Evolutionary conservation across 2,113 vertebrate genomes (phyloP), one percentile per base, ranked within the genome.

Genomic region (Oophaga pumilio): DNA sequence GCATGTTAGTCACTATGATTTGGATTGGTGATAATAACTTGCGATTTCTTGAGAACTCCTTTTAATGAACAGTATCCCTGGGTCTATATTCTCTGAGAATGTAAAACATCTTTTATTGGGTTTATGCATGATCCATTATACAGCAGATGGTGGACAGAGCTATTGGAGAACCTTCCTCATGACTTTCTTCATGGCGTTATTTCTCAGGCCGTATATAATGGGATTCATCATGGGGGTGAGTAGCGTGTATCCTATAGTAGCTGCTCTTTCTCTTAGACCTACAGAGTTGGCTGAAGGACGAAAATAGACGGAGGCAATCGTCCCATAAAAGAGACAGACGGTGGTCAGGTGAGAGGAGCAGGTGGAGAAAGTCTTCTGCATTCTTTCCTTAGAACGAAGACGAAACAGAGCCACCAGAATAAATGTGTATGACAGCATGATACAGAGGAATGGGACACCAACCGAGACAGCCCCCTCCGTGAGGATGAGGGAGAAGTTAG

Each of bases 141-240:
- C 33, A 43, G 33, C 33, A 43, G 33, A 43, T 43, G 33, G 33
- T 43, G 33, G 33, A 43, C 1, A 43, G 33, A 43, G 33, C 33
- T 43, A 43, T 18, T 64, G 18, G 22, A 62, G 13, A n/a, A 62
- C 28, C 56, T 82, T 87, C 0, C 20, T 59, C 6, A 82, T 59
- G 12, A 8, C 86, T 49, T 57, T 88, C 33, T 83, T 86, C 6
- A 88, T 85, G 7, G 87, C 78, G 20, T 86, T 71, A 50, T 90
- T 90, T 56, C 89, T 69, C 18, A 90, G 33, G 0, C 87, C 87
- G 6, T 89, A 89, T 60, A 90, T 90, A 52, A 90, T 86, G 2
- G 89, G 89, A 17, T 90, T 90, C 14, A 90, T n/a, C 79, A 88
- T 71, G 26, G 89, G 87, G 15, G 84, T 85, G 4, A 90, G 76